These are phyloP conservation scores for Chironomus tentans DNA, from an alignment of 2,888 invertebrate genomes.

Conservation along the genomic window DNA sequence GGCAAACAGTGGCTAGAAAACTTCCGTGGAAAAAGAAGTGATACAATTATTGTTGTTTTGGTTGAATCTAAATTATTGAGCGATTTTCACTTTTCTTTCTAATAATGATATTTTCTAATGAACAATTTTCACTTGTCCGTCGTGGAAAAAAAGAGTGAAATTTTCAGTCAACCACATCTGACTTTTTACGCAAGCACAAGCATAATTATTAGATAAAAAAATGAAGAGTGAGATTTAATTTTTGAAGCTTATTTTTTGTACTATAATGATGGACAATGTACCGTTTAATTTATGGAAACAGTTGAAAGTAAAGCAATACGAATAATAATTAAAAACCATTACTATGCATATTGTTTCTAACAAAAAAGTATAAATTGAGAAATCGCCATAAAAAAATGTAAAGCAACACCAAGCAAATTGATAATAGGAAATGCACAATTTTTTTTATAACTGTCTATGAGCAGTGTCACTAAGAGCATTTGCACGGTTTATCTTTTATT, in stretches of 20 bases:
- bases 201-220: neutral
- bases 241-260: neutral
- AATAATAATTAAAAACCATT: no score
- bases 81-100: neutral
- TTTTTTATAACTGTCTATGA: neutral
- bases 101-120: no score
- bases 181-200: neutral
- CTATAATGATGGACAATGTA: neutral
- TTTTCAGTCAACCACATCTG: neutral
- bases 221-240: neutral
- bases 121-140: neutral
- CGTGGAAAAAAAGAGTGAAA: neutral
- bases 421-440: no score
- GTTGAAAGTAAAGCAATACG: neutral
- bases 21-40: neutral
- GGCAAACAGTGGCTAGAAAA: neutral
- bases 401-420: no score
- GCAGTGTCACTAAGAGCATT: neutral
- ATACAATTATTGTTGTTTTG: neutral
- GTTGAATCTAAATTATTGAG: neutral
- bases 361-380: no score
- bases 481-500: neutral
- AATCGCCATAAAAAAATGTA: no score
- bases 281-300: neutral
- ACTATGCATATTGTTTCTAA: no score